phyloP scores from a whole-genome alignment of 2,888 invertebrate genomes.

The Creontiades dilutus region DNA sequence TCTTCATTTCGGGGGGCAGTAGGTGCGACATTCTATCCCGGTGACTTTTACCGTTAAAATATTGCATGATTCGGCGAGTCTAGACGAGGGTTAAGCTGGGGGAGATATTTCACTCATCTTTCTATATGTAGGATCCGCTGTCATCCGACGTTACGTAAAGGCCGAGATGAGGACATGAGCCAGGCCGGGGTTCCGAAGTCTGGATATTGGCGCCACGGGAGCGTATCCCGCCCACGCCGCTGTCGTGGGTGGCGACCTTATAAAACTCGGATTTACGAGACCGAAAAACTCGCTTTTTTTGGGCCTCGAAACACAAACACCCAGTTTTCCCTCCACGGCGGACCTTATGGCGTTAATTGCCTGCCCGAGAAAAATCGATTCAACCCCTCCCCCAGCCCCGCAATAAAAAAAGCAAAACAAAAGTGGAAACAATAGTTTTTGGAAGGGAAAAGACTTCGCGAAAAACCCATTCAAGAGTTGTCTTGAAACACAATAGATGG shows the following conservation, averaged over 20 bases:
- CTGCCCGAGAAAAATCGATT: not conserved
- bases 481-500: conserved; percentile 10
- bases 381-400: too few species aligned
- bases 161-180: not conserved
- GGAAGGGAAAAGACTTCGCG: not conserved
- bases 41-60: too few species aligned
- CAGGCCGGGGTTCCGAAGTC: not conserved
- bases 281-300: not conserved
- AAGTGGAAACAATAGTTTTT: not conserved
- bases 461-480: not conserved
- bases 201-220: conserved; percentile 36
- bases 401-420: not conserved
- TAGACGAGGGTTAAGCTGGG: not conserved
- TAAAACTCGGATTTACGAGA: conserved; percentile 51
- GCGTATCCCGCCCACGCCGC: conserved; percentile 46
- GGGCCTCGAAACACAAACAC: conserved; percentile 18
- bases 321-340: not conserved
- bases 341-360: conserved; percentile 43
- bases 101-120: conserved; percentile 10
- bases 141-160: not conserved
- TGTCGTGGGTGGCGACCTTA: conserved; percentile 57
- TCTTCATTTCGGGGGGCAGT: too few species aligned
- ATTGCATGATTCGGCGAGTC: not conserved
- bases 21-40: too few species aligned
- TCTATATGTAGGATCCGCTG: conserved; percentile 11